These are phyloP conservation scores for Pomacea canaliculata DNA, from an alignment of 2,888 invertebrate genomes.

Conservation along the genomic window DNA sequence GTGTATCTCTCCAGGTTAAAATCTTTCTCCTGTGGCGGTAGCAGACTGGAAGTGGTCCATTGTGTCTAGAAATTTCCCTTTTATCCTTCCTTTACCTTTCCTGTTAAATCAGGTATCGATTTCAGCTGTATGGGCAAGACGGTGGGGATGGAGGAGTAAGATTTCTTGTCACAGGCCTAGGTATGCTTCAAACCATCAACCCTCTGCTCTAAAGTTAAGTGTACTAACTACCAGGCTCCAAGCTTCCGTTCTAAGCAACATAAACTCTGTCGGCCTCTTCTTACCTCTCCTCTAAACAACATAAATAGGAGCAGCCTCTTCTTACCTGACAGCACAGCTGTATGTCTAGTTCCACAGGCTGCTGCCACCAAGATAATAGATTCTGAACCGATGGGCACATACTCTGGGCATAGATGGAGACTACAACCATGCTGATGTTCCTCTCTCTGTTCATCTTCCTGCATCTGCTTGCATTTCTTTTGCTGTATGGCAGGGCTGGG, in stretches of 20 bases:
- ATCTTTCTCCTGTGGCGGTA: too few relatives aligned
- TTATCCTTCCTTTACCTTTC: too few relatives aligned
- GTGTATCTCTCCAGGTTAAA: too few relatives aligned
- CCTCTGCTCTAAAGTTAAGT: neutral
- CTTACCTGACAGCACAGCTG: constrained; percentile 77
- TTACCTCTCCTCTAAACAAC: too few relatives aligned
- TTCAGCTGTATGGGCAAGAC: too few relatives aligned
- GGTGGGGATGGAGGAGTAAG: too few relatives aligned
- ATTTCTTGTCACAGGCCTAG: neutral
- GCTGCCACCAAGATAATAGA: constrained; percentile 13
- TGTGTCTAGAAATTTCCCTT: too few relatives aligned
- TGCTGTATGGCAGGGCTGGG: constrained; percentile 7
- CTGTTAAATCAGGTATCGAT: too few relatives aligned
- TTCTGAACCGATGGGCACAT: constrained; percentile 7
- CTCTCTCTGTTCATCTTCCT: neutral
- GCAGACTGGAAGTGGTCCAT: too few relatives aligned
- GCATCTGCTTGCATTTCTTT: neutral
- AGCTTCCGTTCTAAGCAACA: neutral
- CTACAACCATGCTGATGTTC: neutral
- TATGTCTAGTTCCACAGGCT: constrained; percentile 83
- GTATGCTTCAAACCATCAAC: neutral
- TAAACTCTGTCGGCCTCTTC: neutral
- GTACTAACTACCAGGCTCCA: neutral
- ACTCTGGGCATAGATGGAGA: constrained; percentile 15
- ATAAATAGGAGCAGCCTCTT: neutral